Conservation (phyloP, 2,888 invertebrate species). For the Neria commutata region DNA sequence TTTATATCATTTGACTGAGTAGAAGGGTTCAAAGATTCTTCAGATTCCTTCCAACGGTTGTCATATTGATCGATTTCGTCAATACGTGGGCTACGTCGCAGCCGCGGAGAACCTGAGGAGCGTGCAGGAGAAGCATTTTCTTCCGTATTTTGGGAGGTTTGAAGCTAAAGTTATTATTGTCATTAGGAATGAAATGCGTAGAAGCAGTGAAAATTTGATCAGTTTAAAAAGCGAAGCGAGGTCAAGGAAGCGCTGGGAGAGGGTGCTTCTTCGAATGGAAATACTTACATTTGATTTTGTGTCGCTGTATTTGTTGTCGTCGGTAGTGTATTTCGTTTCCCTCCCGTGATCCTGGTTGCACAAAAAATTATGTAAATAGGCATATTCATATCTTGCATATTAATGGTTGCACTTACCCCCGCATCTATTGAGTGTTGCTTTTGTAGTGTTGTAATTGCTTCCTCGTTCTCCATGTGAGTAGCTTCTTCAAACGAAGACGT, state of each 20-base stretch:
- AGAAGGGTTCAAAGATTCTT: conserved; percentile 1
- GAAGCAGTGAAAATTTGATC: conserved; percentile 9
- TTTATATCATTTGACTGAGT: conserved; percentile 5
- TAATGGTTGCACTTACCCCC: conserved; percentile 42
- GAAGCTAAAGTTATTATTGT: conserved; percentile 40
- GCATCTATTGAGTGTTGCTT: conserved; percentile 44
- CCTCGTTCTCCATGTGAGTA: conserved; percentile 52
- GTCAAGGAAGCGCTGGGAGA: not conserved
- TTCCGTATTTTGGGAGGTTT: conserved; percentile 46
- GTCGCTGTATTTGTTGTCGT: conserved; percentile 38
- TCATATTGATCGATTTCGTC: conserved; percentile 56
- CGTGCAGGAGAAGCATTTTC: conserved; percentile 31
- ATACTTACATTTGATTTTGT: conserved; percentile 54
- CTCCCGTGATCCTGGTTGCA: conserved; percentile 37
- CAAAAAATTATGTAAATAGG: not conserved
- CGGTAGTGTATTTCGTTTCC: conserved; percentile 25
- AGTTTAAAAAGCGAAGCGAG: conserved; percentile 10
- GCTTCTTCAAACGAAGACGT: conserved; percentile 61
- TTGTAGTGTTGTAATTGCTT: conserved; percentile 47
- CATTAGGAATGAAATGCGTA: not conserved
- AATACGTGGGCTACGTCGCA: conserved; percentile 57
- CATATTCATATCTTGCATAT: not conserved
- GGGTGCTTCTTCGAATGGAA: not conserved
- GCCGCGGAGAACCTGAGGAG: conserved; percentile 39
- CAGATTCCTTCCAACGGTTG: conserved; percentile 43